Evolutionary conservation across 2,113 vertebrate genomes (phyloP).

Genomic region (Chloropsis cyanopogon): DNA sequence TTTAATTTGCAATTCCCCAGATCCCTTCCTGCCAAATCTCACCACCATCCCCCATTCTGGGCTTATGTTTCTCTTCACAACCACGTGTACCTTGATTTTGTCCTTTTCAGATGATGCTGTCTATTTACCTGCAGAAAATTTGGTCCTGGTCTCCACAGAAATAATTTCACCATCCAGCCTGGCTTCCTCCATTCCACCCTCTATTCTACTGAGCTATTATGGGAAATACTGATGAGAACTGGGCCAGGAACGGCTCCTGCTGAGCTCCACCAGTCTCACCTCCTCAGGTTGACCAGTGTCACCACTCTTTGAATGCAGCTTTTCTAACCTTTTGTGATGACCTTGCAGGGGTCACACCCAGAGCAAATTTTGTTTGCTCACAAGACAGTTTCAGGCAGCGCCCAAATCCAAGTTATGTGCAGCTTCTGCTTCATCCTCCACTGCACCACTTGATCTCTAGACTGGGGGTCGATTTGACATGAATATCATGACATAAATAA

Average conservation of each 20-base stretch:
- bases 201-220: neutral
- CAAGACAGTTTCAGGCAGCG: neutral
- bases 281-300: neutral
- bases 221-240: neutral
- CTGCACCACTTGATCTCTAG: neutral
- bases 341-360: neutral
- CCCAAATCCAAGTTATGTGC: neutral
- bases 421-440: neutral
- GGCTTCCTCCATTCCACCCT: neutral
- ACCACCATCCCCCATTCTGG: neutral
- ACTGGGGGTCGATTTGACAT: neutral
- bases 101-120: neutral
- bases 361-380: neutral
- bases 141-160: neutral
- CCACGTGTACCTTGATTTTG: accelerated
- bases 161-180: neutral
- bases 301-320: neutral
- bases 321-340: neutral
- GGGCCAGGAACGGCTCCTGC: neutral
- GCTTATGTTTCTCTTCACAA: neutral
- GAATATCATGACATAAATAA: neutral
- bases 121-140: neutral
- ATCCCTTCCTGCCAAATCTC: neutral
- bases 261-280: neutral
- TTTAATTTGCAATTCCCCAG: neutral